Conservation (phyloP, 2,113 vertebrate genomes). For the Muntiacus reevesi region DNA sequence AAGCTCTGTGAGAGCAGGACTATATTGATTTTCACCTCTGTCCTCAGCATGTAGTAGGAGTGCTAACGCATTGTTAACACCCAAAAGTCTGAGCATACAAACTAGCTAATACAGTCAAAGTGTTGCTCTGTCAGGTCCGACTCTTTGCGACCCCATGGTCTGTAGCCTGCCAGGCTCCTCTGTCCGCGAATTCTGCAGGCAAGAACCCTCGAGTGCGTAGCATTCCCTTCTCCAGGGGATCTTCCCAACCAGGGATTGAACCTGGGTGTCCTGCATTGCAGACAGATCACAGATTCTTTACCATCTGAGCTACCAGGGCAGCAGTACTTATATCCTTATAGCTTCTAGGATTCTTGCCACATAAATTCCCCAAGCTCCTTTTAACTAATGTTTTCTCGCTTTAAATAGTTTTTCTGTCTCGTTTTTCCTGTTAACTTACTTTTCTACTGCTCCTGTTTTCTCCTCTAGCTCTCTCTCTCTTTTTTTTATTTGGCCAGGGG, state of each 20-base stretch:
- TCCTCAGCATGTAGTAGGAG: not conserved
- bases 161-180: not conserved
- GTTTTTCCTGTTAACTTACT: not conserved
- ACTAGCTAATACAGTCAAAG: not conserved
- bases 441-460: not conserved
- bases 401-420: not conserved
- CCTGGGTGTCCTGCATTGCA: not conserved
- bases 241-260: not conserved
- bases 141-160: not conserved
- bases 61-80: not conserved
- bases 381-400: not conserved
- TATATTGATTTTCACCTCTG: not conserved
- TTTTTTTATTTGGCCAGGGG: not conserved
- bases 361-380: not conserved
- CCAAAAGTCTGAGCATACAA: not conserved
- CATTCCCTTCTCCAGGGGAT: not conserved
- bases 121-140: not conserved
- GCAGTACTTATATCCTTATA: not conserved
- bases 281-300: not conserved
- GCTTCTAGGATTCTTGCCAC: not conserved
- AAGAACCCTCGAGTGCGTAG: not conserved
- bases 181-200: not conserved
- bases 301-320: not conserved
- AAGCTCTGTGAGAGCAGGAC: not conserved
- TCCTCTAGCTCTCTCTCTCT: not conserved